Evolutionary conservation across 2,888 invertebrate species (phyloP), one percentile per base, ranked within the genome.

Genomic region (Palloptera scutellata): DNA sequence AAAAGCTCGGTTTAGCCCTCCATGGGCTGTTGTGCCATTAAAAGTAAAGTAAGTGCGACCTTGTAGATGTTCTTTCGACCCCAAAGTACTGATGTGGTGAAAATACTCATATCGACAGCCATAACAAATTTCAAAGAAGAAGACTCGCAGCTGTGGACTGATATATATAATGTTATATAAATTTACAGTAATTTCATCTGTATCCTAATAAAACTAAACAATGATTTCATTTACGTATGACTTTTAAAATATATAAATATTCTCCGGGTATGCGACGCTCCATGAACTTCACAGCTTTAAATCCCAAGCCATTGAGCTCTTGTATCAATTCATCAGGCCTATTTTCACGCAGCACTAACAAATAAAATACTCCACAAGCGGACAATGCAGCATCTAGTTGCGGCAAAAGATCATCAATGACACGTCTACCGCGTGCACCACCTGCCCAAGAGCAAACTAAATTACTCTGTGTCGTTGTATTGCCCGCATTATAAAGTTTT

Each of bases 291-390:
- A 87, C 83, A 74, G 89, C 89, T 64, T 82, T 80, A 79, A 92
- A 92, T 48, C 89, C 88, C 61, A 88, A 79, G 30, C 79, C 74
- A 60, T 80, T 73, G 86, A 96, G 88, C 57, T 88, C 85, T 55
- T 86, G 76, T 65, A 89, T 86, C 62, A 97, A 91, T 80, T 91
- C 90, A 51, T 88, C 83, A 48, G 93, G 92, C 83, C 93, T 89
- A 87, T 99, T 99, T 82, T 97, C 95, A 85, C 93, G 91, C 70
- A 98, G 89, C 40, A 94, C 88, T 60, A 98, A 87, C 73, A 98
- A 86, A 84, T 98, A 99, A 84, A 97, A 93, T 2, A 92, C 86
- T 15, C 98, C 97, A 61, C 86, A 80, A 0, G 86, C 78, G n/a
- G 93, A 89, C 68, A 98, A 86, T 70, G 95, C 88, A 73, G 88